A percentile compares a stretch with the other conserved stretches of the same genome.
Conservation (phyloP, 2,888 invertebrate genomes). For the Pachycephus smyrnensis region DNA sequence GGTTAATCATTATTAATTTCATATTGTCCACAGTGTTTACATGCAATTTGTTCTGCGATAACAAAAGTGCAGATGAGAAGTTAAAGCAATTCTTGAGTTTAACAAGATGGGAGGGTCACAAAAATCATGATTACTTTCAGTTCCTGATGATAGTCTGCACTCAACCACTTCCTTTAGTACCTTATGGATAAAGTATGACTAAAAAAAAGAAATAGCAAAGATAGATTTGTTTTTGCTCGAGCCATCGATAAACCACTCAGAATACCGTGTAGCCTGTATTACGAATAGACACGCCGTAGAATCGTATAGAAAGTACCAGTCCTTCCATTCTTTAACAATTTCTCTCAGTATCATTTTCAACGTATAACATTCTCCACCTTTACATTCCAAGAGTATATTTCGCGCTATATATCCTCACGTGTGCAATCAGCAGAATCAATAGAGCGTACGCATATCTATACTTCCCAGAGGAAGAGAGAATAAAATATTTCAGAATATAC, state of each 20-base stretch:
- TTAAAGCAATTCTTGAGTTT: background rate
- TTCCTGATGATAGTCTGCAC: background rate
- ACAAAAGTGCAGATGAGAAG: background rate
- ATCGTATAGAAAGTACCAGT: background rate
- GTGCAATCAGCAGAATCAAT: background rate
- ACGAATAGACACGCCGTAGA: background rate
- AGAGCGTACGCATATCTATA: background rate
- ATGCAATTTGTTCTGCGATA: constrained; percentile 18
- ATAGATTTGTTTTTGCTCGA: background rate
- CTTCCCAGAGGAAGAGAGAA: background rate
- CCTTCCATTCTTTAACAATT: background rate
- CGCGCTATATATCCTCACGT: background rate
- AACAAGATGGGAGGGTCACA: background rate
- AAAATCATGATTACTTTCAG: background rate
- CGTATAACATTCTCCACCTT: background rate
- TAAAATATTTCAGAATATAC: background rate
- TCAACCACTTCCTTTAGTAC: background rate
- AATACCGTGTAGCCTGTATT: background rate
- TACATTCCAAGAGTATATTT: background rate
- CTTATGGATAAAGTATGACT: background rate
- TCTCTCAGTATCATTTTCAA: background rate
- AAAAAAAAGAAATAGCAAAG: background rate
- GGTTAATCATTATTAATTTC: constrained; percentile 36
- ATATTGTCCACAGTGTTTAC: constrained; percentile 27
- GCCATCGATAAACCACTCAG: background rate